Percentiles rank a stretch among this genome's conserved stretches.
phyloP scores from a whole-genome alignment of 2,888 invertebrate genomes.

The Acanthococcus lagerstroemiae region DNA sequence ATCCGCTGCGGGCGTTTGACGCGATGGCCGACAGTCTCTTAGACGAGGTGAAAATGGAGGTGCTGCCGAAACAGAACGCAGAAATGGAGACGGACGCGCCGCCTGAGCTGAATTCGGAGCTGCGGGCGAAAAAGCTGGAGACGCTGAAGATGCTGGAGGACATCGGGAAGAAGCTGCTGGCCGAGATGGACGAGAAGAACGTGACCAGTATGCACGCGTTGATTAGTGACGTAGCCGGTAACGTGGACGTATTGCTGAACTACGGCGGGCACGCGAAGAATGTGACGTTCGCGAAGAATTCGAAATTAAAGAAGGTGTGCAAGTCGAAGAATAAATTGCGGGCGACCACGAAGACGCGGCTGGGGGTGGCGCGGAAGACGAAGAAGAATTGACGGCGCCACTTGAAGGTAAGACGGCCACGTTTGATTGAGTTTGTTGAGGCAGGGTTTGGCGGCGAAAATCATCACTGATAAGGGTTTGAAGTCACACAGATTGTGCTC shows the following conservation, averaged over 20 bases:
- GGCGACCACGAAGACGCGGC: too few species aligned
- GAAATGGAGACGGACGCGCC: background rate
- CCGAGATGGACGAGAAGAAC: background rate
- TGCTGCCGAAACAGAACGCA: background rate
- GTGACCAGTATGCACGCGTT: background rate
- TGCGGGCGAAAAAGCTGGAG: slow-evolving; percentile 4
- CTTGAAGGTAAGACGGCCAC: too few species aligned
- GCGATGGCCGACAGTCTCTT: background rate
- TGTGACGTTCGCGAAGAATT: slow-evolving; percentile 6
- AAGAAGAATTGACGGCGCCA: too few species aligned
- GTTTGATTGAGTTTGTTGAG: too few species aligned
- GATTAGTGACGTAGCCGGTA: slow-evolving; percentile 5
- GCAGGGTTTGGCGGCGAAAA: too few species aligned
- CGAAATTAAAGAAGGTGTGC: background rate
- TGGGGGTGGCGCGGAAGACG: too few species aligned
- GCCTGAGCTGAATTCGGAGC: background rate
- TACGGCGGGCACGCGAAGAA: slow-evolving; percentile 14
- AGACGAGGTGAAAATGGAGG: background rate
- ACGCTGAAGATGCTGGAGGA: background rate
- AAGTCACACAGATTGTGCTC: too few species aligned
- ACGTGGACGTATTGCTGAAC: slow-evolving; percentile 6
- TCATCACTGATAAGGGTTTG: too few species aligned
- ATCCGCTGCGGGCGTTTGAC: background rate
- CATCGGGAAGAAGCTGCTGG: slow-evolving; percentile 2
- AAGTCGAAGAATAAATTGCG: too few species aligned